Evolutionary conservation across 2,113 vertebrate genomes (phyloP).

Genomic region (Maccullochella peelii): DNA sequence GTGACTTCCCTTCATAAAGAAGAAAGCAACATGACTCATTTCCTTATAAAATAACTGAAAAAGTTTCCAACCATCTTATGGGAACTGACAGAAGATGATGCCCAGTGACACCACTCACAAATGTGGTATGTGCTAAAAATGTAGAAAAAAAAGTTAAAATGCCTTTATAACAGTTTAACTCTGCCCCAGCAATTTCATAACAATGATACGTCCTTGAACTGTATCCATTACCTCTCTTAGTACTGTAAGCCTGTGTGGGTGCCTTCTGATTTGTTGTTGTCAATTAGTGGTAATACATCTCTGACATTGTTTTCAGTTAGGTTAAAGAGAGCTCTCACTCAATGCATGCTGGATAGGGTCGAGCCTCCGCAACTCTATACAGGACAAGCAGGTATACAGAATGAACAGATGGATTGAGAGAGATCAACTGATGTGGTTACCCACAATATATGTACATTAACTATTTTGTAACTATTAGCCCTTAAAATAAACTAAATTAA

Average conservation of each 20-base stretch:
- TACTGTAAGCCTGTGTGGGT: background rate
- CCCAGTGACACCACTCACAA: background rate
- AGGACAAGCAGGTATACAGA: background rate
- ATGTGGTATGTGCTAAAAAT: background rate
- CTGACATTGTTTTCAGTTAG: background rate
- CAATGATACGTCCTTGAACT: background rate
- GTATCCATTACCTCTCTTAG: background rate
- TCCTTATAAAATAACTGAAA: background rate
- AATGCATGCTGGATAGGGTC: background rate
- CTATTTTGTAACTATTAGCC: background rate
- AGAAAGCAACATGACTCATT: conserved; percentile 4
- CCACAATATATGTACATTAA: background rate
- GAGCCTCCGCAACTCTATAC: background rate
- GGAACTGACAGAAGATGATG: background rate
- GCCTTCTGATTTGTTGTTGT: background rate
- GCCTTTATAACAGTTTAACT: background rate
- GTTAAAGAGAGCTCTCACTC: background rate
- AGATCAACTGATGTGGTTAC: background rate
- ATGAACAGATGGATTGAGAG: background rate
- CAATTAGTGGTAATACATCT: background rate
- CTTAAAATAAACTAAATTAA: background rate
- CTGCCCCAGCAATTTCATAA: background rate
- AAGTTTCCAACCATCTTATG: background rate
- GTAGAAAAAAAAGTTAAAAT: background rate
- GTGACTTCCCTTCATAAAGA: background rate